Evolutionary conservation across 2,888 invertebrate genomes (phyloP).

Genomic region (Mesopsocus fuscifrons): DNA sequence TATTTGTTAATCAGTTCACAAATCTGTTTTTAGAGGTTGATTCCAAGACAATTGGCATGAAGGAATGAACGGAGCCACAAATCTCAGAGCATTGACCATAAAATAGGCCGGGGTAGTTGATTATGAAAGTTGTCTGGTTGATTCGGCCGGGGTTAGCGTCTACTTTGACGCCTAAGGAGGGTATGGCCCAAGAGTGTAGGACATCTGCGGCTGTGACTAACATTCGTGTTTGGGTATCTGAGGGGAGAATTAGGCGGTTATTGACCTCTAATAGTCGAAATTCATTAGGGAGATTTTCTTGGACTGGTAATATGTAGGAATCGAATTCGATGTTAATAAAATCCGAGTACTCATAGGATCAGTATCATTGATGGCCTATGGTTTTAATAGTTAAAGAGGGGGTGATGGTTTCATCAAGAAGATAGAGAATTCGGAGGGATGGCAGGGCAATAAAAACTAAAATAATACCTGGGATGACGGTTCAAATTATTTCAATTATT

Average conservation of each 20-base stretch:
- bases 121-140: background rate
- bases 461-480: background rate
- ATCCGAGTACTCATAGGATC: background rate
- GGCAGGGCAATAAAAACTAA: conserved; percentile 1
- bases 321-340: background rate
- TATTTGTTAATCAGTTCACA: conserved; percentile 34
- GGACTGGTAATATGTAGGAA: background rate
- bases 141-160: background rate
- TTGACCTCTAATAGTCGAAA: background rate
- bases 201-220: background rate
- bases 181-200: background rate
- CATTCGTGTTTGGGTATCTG: background rate
- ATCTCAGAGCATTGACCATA: background rate
- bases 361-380: conserved; percentile 2
- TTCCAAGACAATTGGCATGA: background rate
- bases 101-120: background rate
- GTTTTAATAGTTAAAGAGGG: background rate
- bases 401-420: background rate
- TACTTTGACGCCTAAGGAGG: background rate
- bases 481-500: conserved; percentile 2
- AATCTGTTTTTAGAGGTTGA: conserved; percentile 22
- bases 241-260: background rate
- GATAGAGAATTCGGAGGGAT: background rate
- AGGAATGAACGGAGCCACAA: background rate
- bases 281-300: background rate